Conservation (phyloP, 2,113 vertebrate species). For the Chionodraco myersi region DNA sequence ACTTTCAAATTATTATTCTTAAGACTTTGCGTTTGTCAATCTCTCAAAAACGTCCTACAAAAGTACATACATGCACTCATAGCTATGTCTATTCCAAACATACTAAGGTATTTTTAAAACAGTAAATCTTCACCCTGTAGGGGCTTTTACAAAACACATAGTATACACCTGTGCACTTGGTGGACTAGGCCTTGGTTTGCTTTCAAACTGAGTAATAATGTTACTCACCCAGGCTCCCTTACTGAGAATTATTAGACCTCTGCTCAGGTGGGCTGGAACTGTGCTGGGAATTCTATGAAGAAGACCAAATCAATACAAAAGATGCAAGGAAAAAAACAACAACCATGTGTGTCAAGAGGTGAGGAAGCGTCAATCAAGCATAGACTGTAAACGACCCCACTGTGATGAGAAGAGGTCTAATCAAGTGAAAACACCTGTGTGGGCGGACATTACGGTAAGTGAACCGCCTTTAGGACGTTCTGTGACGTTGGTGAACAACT, state of each 20-base stretch:
- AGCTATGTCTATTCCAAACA: too few relatives aligned
- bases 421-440: neutral
- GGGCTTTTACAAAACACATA: too few relatives aligned
- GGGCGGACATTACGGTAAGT: neutral
- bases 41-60: neutral
- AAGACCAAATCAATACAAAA: neutral
- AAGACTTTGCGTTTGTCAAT: neutral
- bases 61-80: neutral
- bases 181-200: neutral
- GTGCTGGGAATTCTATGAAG: neutral
- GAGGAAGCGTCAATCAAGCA: neutral
- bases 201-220: neutral
- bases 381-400: neutral
- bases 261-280: neutral
- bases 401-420: neutral
- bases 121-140: too few relatives aligned
- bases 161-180: too few relatives aligned
- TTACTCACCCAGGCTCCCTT: neutral
- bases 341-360: neutral
- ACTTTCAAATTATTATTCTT: conserved; percentile 6
- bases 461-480: neutral
- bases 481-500: neutral
- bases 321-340: neutral
- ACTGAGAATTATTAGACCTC: neutral
- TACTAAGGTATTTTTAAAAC: too few relatives aligned